Percentiles rank a stretch among this genome's conserved stretches.
These are phyloP conservation scores for Philaenus spumarius DNA, from an alignment of 1,140 invertebrate species.

Conservation along the genomic window DNA sequence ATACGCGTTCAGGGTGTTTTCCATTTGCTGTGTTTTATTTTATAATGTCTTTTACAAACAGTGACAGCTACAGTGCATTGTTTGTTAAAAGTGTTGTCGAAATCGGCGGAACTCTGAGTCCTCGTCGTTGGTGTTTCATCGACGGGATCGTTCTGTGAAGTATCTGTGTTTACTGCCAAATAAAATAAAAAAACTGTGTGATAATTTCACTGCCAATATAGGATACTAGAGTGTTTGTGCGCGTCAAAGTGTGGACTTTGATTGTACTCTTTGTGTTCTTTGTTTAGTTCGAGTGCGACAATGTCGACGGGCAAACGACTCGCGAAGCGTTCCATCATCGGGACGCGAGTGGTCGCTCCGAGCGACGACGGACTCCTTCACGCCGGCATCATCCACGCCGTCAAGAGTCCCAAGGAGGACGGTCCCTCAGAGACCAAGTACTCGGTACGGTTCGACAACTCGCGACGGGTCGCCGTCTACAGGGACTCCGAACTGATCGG, in stretches of 20 bases:
- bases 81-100: not conserved
- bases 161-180: not conserved
- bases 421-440: conserved; percentile 58
- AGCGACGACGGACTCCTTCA: conserved; percentile 87
- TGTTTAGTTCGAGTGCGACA: no score
- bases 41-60: not conserved
- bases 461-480: conserved; percentile 57
- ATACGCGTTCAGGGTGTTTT: no score
- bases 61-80: not conserved
- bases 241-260: not conserved
- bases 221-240: no score
- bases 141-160: conserved; percentile 1
- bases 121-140: not conserved
- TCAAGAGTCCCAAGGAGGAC: conserved; percentile 59
- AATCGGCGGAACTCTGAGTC: not conserved
- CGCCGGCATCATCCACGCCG: conserved; percentile 78
- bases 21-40: no score
- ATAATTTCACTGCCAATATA: not conserved
- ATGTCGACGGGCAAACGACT: conserved; percentile 91
- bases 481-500: conserved; percentile 80
- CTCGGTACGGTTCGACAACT: conserved; percentile 71
- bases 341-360: conserved; percentile 85
- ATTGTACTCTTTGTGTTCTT: no score
- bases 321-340: conserved; percentile 93
- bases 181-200: no score